Conservation (phyloP, 2,888 invertebrate genomes). For the Laspeyria flexula region DNA sequence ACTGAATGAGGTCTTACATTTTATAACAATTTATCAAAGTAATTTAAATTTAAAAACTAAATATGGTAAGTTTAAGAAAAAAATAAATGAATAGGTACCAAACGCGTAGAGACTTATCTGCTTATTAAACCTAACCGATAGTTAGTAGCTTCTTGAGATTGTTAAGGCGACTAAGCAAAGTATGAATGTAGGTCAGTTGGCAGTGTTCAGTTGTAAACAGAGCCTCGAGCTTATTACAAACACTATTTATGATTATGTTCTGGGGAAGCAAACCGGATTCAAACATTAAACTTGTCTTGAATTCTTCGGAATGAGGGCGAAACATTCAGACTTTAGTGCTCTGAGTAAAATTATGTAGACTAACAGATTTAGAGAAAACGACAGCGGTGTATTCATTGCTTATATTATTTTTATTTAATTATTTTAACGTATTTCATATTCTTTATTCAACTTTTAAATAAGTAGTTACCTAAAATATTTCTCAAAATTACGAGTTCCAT, state of each 20-base stretch:
- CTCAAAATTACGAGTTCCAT: too few species aligned
- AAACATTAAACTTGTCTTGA: conserved; percentile 42
- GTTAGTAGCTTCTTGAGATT: neutral
- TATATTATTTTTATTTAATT: too few species aligned
- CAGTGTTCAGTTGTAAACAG: conserved; percentile 29
- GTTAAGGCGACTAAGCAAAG: conserved; percentile 21
- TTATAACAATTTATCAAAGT: too few species aligned
- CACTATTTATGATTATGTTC: conserved; percentile 46
- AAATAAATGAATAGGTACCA: too few species aligned
- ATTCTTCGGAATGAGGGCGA: conserved; percentile 38
- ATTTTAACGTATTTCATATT: too few species aligned
- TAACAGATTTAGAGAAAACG: neutral
- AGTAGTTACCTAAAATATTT: too few species aligned
- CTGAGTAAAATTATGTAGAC: conserved; percentile 14
- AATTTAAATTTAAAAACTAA: too few species aligned
- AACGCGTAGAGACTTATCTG: too few species aligned
- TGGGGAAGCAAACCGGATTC: conserved; percentile 43
- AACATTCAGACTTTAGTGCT: conserved; percentile 33
- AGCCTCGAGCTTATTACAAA: conserved; percentile 45
- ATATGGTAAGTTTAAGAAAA: too few species aligned
- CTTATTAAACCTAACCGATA: neutral
- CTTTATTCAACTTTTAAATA: too few species aligned
- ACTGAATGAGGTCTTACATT: too few species aligned
- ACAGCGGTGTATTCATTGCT: neutral
- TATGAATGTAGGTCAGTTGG: conserved; percentile 36